Evolutionary conservation across 1,140 invertebrate species (phyloP).

Genomic region (Cataglyphis hispanica): DNA sequence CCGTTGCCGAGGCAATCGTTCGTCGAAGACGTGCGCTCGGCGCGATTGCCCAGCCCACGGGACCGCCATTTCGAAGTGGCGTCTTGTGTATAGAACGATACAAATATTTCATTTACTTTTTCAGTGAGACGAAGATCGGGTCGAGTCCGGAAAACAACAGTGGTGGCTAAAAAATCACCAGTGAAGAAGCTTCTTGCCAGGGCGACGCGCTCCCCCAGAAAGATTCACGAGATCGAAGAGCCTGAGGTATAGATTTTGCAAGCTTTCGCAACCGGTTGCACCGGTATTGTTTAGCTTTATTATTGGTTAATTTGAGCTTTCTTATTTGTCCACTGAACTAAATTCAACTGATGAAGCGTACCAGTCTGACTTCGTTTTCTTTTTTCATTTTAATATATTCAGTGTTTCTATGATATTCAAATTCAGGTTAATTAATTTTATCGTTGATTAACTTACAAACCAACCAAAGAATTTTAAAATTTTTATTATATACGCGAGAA

Average conservation of each 20-base stretch:
- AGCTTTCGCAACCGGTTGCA: background rate
- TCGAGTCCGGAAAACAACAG: constrained; percentile 74
- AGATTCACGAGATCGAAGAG: constrained; percentile 75
- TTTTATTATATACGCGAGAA: too few relatives aligned
- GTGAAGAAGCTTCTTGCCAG: constrained; percentile 76
- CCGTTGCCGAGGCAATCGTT: background rate
- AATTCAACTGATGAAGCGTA: background rate
- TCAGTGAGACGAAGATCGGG: constrained; percentile 80
- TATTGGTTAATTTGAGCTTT: background rate
- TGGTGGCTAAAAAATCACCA: constrained; percentile 78
- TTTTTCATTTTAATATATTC: background rate
- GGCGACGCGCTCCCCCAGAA: constrained; percentile 73
- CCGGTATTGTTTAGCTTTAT: background rate
- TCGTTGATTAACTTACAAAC: too few relatives aligned
- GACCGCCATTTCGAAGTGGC: constrained; percentile 79
- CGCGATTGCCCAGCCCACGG: constrained; percentile 40
- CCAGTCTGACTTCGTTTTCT: background rate
- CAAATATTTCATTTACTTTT: constrained; percentile 60
- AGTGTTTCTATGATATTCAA: too few relatives aligned
- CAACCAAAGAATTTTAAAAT: too few relatives aligned
- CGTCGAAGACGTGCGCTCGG: constrained; percentile 47
- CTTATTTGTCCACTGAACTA: background rate
- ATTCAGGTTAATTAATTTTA: too few relatives aligned
- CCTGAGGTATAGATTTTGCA: constrained; percentile 55
- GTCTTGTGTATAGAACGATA: constrained; percentile 64